Evolutionary conservation across 2,888 invertebrate species (phyloP), one percentile per base, ranked within the genome.

Genomic region (Dorcus parallelipipedus): DNA sequence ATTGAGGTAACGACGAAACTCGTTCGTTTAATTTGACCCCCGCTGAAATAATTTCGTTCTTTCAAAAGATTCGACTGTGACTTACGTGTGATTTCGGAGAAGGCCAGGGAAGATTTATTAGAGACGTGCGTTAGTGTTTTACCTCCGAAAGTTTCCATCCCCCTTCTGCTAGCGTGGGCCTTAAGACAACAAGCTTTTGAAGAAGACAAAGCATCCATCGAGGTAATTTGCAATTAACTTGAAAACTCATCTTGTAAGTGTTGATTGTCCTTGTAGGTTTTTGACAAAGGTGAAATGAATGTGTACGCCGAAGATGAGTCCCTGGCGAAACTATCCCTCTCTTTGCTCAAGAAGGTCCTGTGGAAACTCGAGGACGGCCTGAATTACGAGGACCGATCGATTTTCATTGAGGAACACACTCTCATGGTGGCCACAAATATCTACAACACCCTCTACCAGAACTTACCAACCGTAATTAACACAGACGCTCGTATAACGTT

Each of bases 221-320:
- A 70, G 64, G 72, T 71, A 64, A 64, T 54, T 20, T 20, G 20
- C 20, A 33, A 33, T 52, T 52, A 41, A 45, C 4, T 45, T 45
- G 17, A 8, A 45, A 9, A 45, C 8, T 9, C 8, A 9, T 10
- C 23, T 20, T 9, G 14, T 4, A 14, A 45, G 9, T 9, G 3
- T 45, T 7, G 20, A 45, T 45, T 9, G 3, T 20, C 8, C 75
- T 81, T 80, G 49, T 78, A 85, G 67, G 83, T 87, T 0, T 88
- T 88, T 73, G 87, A 87, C 64, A 82, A 84, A 68, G 86, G 84
- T 60, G 86, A 86, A 68, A 77, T 81, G 59, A 87, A 87, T 70
- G 78, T 81, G 43, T 83, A 80, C 67, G 75, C 82, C 45, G 87
- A 88, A 75, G 39, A 56, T 9, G 55, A 55, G 51, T 49, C 48